Percentiles rank a stretch among this genome's conserved stretches.
phyloP scores from a whole-genome alignment of 2,797 vertebrate genomes.

The Mionectes olivaceus region DNA sequence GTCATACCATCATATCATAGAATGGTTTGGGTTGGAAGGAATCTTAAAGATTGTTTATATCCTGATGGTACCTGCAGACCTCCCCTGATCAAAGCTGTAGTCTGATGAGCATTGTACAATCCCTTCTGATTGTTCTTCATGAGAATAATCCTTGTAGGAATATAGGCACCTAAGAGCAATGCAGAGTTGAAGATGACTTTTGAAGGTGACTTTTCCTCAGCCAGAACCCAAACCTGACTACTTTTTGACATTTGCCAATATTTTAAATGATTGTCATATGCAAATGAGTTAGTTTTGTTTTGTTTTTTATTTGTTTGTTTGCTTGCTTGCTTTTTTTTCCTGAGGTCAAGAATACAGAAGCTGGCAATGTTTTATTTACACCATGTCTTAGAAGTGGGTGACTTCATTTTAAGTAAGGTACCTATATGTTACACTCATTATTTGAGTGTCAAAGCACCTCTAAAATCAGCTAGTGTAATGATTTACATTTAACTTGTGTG shows the following conservation, averaged over 20 bases:
- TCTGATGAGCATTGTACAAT: background rate
- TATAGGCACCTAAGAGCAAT: background rate
- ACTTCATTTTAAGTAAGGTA: background rate
- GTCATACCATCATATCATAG: too few relatives aligned
- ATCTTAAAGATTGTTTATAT: background rate
- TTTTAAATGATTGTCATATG: background rate
- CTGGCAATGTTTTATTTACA: background rate
- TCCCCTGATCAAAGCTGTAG: background rate
- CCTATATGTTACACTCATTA: background rate
- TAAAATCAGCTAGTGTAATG: background rate
- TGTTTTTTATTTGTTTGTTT: background rate
- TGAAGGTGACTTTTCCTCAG: background rate
- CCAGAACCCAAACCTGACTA: background rate
- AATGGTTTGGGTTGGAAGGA: background rate
- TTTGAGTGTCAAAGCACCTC: background rate
- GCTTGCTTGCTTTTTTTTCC: background rate
- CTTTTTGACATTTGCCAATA: background rate
- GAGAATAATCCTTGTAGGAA: background rate
- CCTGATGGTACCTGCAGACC: background rate
- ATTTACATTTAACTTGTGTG: background rate
- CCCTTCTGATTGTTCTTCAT: fast-evolving
- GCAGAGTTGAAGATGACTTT: background rate
- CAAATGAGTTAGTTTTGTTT: background rate
- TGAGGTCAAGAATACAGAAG: background rate
- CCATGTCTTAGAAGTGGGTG: background rate